phyloP scores from a whole-genome alignment of 1,140 invertebrate genomes.

The Mya arenaria region DNA sequence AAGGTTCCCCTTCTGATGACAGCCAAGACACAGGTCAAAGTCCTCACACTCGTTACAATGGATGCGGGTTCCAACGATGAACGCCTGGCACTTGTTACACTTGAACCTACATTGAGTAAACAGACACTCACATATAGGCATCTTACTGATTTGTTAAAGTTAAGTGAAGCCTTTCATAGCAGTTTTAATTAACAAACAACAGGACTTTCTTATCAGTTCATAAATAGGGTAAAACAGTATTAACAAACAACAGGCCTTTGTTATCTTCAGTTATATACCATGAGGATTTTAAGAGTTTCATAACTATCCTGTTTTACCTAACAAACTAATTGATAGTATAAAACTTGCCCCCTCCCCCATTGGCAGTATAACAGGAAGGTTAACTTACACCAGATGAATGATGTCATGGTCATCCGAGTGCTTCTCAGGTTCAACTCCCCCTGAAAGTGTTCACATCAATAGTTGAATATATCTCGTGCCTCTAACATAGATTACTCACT shows the following conservation, averaged over 20 bases:
- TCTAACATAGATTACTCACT: too few species aligned
- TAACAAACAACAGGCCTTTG: too few species aligned
- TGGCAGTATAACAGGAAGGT: neutral
- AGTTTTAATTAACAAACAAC: too few species aligned
- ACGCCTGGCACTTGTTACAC: slow-evolving; percentile 79
- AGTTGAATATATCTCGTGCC: too few species aligned
- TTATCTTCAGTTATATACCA: too few species aligned
- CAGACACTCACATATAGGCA: too few species aligned
- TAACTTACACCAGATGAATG: slow-evolving; percentile 79
- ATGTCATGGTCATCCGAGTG: slow-evolving; percentile 79
- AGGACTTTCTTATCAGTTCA: too few species aligned
- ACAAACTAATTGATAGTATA: neutral
- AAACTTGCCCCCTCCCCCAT: neutral
- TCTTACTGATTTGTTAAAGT: too few species aligned
- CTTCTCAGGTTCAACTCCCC: slow-evolving; percentile 77
- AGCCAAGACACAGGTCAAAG: slow-evolving; percentile 80
- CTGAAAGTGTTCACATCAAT: too few species aligned
- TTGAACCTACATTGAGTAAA: too few species aligned
- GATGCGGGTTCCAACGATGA: slow-evolving; percentile 78
- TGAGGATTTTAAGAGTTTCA: neutral
- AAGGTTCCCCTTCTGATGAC: slow-evolving; percentile 73
- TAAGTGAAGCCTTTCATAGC: too few species aligned
- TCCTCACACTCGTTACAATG: slow-evolving; percentile 80
- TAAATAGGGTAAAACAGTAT: too few species aligned
- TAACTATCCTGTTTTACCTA: neutral